phyloP scores from a whole-genome alignment of 2,113 vertebrate species.

The Actinemys pallida region DNA sequence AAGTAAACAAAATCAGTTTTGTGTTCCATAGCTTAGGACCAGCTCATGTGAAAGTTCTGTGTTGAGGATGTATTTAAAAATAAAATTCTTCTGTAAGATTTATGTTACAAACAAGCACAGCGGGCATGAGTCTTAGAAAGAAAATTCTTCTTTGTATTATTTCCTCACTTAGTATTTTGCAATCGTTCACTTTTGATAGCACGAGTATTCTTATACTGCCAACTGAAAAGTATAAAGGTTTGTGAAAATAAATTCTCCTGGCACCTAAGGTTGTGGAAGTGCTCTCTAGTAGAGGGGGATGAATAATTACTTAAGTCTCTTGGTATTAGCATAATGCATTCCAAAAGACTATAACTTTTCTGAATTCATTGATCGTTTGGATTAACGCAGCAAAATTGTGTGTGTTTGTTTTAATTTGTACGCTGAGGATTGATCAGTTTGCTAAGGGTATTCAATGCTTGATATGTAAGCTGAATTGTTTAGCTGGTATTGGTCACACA shows the following conservation, averaged over 20 bases:
- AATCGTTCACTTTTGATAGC: background rate
- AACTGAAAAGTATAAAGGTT: background rate
- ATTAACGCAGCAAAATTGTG: conserved; percentile 21
- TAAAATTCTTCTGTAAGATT: background rate
- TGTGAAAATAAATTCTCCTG: background rate
- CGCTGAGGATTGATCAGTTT: background rate
- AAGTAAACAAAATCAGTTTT: background rate
- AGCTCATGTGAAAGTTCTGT: background rate
- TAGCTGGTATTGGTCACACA: background rate
- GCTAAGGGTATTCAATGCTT: fast-evolving
- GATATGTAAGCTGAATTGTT: background rate
- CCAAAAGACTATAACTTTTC: conserved; percentile 40
- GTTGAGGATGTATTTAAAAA: background rate
- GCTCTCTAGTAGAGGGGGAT: background rate
- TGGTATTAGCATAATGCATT: conserved; percentile 40
- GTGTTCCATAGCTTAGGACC: background rate
- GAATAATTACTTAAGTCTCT: background rate
- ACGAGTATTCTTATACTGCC: background rate
- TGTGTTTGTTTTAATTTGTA: background rate
- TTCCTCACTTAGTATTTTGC: conserved; percentile 10
- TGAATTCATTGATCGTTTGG: conserved; percentile 38
- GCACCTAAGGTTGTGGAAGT: conserved; percentile 17
- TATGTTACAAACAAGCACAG: background rate
- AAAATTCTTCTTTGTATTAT: background rate
- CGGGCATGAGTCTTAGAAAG: background rate